Conservation (phyloP, 2,113 vertebrate species). For the Corythaixoides concolor region DNA sequence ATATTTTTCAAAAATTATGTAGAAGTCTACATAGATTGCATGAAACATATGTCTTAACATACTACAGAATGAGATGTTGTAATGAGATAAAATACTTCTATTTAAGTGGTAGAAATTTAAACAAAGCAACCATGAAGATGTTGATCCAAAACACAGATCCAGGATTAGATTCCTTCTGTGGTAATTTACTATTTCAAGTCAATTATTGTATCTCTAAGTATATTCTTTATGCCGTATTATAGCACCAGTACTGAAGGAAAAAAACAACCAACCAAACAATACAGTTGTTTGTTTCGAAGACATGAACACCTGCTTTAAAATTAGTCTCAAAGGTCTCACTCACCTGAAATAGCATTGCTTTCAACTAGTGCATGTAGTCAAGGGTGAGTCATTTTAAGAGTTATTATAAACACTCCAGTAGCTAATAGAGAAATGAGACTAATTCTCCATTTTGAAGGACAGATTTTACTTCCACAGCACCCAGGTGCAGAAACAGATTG, state of each 20-base stretch:
- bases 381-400: not conserved
- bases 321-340: not conserved
- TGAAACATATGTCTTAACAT: not conserved
- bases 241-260: not conserved
- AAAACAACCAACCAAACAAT: not conserved
- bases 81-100: not conserved
- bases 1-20: not conserved
- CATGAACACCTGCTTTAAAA: not conserved
- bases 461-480: not conserved
- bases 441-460: not conserved
- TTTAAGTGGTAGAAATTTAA: not conserved
- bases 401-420: not conserved
- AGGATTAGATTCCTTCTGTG: not conserved
- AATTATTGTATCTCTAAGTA: not conserved
- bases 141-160: not conserved
- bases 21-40: not conserved
- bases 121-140: not conserved
- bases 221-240: not conserved
- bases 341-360: not conserved
- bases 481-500: not conserved
- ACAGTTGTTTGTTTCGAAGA: not conserved
- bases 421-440: not conserved
- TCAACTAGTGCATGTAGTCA: not conserved
- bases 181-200: not conserved
- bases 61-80: not conserved